Base-by-base conservation (phyloP, 2,113 vertebrate species). In the Osmerus eperlanus region DNA sequence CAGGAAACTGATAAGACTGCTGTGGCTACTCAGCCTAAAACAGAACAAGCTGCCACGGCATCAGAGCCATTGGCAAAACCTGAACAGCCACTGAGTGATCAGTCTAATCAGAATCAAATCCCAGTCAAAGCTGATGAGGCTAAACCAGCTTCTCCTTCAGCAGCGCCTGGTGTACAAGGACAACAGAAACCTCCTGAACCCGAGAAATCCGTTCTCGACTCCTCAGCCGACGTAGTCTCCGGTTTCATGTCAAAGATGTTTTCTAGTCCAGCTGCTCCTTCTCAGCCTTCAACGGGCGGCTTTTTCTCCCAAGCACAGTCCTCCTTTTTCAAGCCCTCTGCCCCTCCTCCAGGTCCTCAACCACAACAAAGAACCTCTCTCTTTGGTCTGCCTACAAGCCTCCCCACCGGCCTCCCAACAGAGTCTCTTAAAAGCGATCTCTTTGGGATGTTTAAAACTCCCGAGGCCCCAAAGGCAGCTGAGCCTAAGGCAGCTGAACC, bases 211-310 rank as follows among this genome's bases (percentile, higher is more conserved):
- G 74, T 91, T 3, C 73, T 91, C 64, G 91, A 92, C 66, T 90
- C 92, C 71, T 91, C 95, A 61, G 86, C 91, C 81, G 95, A 96
- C 82, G 88, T 92, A 75, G 89, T 98, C 86, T 94, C 95, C 78
- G 94, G 92, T 32, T 95, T 97, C 73, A 88, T 97, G 88, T 94
- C 92, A 66, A 95, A 92, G 86, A 87, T 94, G 76, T 92, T 92
- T 67, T 89, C 90, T 81, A 79, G 74, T 62, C 76, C 85, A 73
- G 83, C 59, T 80, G 86, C 85, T 77, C 83, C 91, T 0, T 83
- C 91, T 6, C 92, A 90, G 87, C 86, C 87, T 0, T 82, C 94
- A 15, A 89, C 89, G 71, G 9, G 41, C 9, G 86, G 72, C 81
- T 83, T 92, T 74, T 93, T 91, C 74, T 91, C 91, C 55, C 84